Percentiles rank a stretch among this genome's conserved stretches.
phyloP scores from a whole-genome alignment of 1,140 invertebrate genomes.

The Heliconius melpomene region DNA sequence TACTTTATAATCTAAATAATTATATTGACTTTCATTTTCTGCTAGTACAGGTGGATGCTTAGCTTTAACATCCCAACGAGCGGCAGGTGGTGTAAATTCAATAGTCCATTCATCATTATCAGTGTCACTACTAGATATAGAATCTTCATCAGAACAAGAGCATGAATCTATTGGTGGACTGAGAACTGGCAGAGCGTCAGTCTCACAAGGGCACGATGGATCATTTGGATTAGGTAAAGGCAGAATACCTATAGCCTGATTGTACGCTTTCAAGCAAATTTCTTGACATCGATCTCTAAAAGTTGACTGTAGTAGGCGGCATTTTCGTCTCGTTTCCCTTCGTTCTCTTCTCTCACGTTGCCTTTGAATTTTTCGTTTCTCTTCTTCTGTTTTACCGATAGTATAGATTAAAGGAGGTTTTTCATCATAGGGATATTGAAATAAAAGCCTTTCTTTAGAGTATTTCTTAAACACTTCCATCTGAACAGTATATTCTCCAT shows the following conservation, averaged over 20 bases:
- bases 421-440: constrained; percentile 74
- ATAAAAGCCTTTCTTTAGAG: constrained; percentile 67
- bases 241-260: constrained; percentile 71
- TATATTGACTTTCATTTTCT: constrained; percentile 67
- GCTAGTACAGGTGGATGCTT: constrained; percentile 58
- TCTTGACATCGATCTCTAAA: constrained; percentile 73
- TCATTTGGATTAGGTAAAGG: constrained; percentile 66
- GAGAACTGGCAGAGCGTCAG: constrained; percentile 42
- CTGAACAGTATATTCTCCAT: constrained; percentile 72
- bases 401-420: constrained; percentile 69
- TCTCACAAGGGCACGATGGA: constrained; percentile 67
- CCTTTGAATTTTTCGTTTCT: constrained; percentile 63
- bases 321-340: constrained; percentile 68
- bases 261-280: constrained; percentile 75
- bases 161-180: constrained; percentile 67
- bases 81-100: constrained; percentile 68
- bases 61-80: constrained; percentile 63
- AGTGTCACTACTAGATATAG: constrained; percentile 64
- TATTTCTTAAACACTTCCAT: constrained; percentile 77
- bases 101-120: constrained; percentile 72
- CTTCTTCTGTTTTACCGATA: constrained; percentile 73
- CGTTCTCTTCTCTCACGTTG: constrained; percentile 65
- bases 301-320: constrained; percentile 66
- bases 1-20: constrained; percentile 73
- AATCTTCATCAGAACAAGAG: constrained; percentile 67